Base-by-base conservation (phyloP, 2,888 invertebrate species). In the Oegoconia quadripuncta region DNA sequence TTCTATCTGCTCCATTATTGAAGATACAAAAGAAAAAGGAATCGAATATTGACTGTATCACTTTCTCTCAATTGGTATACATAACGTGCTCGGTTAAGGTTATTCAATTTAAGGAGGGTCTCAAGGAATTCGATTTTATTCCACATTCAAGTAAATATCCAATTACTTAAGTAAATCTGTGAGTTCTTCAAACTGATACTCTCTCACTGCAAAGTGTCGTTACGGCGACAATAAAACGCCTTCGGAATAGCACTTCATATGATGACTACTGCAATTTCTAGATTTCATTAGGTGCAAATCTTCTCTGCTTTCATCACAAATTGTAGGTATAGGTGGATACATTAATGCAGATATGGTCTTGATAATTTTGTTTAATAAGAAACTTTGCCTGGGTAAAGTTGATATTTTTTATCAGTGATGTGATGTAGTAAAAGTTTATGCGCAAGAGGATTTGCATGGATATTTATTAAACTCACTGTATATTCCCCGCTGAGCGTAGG, bases 131-230 rank as follows among this genome's bases (percentile, higher is more conserved):
- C 63, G 51, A 68, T 74, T 74, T 70, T 70, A 74, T 72, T 64
- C 64, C 60, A 51, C 65, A 71, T 70, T 62, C 59, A 60, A 65
- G 62, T 55, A 69, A 70, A 72, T 71, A 72, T 72, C 72, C 80
- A 80, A 79, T 80, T 76, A 81, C 79, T 80, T 79, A 74, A 47
- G 60, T 59, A 56, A 66, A 65, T 57, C 55, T 57, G 41, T 41
- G 34, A 35, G 35, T 34, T 44, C 37, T 35, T 37, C 30, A 41
- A 44, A 44, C 44, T 50, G 53, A 60, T 54, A 62, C 55, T 58
- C 59, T 50, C 55, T 55, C 46, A 39, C 52, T 55, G 50, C 58
- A 64, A 53, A 58, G 52, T 51, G 47, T 64, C 53, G 51, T 64
- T 62, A 59, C 42, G 50, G 50, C 45, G 52, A 62, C 52, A 63